These are phyloP conservation scores for Rissa tridactyla DNA, from an alignment of 2,113 vertebrate species.

Conservation along the genomic window DNA sequence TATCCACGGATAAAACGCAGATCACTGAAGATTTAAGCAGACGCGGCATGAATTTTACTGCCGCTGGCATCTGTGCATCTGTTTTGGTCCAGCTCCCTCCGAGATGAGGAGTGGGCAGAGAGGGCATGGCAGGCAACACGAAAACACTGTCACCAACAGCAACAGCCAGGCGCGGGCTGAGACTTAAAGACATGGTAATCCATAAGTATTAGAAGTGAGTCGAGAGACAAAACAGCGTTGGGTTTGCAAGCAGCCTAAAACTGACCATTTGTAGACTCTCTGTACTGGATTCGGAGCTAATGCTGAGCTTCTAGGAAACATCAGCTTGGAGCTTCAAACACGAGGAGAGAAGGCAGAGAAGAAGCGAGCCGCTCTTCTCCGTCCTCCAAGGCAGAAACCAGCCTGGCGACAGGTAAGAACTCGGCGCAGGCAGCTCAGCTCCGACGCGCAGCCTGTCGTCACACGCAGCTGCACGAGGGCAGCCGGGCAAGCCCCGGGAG, in stretches of 20 bases:
- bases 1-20: background rate
- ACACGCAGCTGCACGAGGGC: background rate
- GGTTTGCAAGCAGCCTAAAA: background rate
- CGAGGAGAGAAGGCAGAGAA: fast-evolving
- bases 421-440: background rate
- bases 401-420: fast-evolving
- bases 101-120: background rate
- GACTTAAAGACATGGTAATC: background rate
- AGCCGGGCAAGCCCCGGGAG: background rate
- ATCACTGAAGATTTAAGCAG: background rate
- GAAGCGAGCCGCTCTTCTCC: background rate
- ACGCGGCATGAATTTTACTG: background rate
- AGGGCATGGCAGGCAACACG: background rate
- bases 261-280: background rate
- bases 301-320: background rate
- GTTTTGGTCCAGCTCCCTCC: background rate
- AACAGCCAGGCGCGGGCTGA: background rate
- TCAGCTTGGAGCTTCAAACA: background rate
- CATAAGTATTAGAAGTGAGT: background rate
- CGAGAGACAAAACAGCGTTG: fast-evolving
- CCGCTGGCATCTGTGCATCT: background rate
- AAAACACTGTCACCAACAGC: background rate
- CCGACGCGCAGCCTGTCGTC: background rate
- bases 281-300: fast-evolving
- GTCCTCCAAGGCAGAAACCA: background rate